Evolutionary conservation across 1,140 invertebrate species (phyloP).

Genomic region (Drosophila lacertosa): DNA sequence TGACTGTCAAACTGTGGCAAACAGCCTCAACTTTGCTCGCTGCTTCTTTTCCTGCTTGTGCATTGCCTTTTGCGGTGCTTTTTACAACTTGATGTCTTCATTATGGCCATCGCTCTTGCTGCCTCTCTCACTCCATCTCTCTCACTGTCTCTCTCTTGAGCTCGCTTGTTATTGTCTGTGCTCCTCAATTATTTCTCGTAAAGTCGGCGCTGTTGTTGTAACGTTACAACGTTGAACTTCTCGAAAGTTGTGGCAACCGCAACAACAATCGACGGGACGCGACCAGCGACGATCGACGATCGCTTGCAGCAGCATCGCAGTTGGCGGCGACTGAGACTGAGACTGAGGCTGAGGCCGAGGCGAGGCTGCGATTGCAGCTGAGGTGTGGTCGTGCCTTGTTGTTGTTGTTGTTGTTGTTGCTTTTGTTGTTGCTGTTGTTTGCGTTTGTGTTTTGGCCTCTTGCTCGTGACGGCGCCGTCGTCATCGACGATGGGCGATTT

Average conservation of each 20-base stretch:
- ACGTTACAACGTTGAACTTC: conserved; percentile 61
- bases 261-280: conserved; percentile 40
- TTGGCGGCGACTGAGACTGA: conserved; percentile 11
- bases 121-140: conserved; percentile 16
- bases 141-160: too few relatives aligned
- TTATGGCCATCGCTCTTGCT: conserved; percentile 43
- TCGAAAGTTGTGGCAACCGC: conserved; percentile 77
- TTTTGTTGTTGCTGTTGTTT: conserved; percentile 9
- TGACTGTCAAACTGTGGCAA: conserved; percentile 51
- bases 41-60: conserved; percentile 13
- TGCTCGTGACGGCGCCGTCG: conserved; percentile 75
- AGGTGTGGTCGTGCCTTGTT: conserved; percentile 55
- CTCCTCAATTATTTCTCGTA: conserved; percentile 78
- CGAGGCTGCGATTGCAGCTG: conserved; percentile 38
- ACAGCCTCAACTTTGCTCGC: conserved; percentile 48
- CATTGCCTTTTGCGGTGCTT: conserved; percentile 49
- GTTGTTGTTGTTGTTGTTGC: conserved; percentile 30
- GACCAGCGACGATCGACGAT: conserved; percentile 22
- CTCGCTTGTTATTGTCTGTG: conserved; percentile 45
- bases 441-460: conserved; percentile 32
- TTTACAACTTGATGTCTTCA: conserved; percentile 81
- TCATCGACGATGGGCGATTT: conserved; percentile 74
- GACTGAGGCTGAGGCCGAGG: conserved; percentile 40
- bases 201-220: conserved; percentile 38
- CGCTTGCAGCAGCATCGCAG: conserved; percentile 26